phyloP scores from a whole-genome alignment of 2,797 vertebrate species.

The Capromys pilorides region DNA sequence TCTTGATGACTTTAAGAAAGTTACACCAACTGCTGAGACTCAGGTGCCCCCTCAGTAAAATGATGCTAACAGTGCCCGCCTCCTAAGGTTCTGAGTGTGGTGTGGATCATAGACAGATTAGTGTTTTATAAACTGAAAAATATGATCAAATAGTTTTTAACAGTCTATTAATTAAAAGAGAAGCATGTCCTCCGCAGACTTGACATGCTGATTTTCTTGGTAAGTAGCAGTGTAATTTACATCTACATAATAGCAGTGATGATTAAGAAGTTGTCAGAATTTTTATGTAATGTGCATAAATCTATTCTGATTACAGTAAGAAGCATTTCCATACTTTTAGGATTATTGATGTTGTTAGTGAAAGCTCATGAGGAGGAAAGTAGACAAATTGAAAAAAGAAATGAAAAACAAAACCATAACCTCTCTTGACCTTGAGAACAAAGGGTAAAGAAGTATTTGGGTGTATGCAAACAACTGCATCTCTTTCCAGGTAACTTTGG shows the following conservation, averaged over 20 bases:
- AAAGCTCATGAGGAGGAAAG: not conserved
- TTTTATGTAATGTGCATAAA: not conserved
- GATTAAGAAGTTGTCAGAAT: not conserved
- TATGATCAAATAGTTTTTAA: not conserved
- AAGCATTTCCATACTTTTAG: not conserved
- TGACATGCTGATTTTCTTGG: not conserved
- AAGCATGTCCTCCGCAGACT: accelerated
- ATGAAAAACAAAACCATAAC: not conserved
- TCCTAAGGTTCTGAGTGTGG: not conserved
- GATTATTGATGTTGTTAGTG: not conserved
- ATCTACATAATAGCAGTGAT: not conserved
- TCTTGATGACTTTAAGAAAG: not conserved
- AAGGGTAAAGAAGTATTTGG: not conserved
- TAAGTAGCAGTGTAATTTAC: not conserved
- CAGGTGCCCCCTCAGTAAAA: not conserved
- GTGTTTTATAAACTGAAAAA: not conserved
- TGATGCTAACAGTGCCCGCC: not conserved
- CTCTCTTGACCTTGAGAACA: not conserved
- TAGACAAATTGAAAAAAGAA: not conserved
- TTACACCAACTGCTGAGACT: not conserved
- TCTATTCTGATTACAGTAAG: not conserved
- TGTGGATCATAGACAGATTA: not conserved
- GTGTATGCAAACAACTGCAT: not conserved
- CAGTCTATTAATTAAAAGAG: not conserved
- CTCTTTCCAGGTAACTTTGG: not conserved